These are phyloP conservation scores for Calameuta filiformis DNA, from an alignment of 2,888 invertebrate genomes.

Conservation along the genomic window DNA sequence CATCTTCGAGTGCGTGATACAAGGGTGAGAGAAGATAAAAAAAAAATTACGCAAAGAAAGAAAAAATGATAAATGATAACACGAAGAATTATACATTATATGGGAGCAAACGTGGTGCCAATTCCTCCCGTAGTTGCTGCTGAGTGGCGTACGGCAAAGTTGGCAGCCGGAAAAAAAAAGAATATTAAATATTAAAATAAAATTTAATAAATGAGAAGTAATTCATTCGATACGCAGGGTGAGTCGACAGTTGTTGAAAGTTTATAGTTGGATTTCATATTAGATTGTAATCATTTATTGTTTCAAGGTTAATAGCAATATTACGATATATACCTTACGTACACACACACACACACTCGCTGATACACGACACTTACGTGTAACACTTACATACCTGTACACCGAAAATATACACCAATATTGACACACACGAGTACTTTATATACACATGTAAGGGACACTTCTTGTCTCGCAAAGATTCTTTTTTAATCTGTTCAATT, in stretches of 20 bases:
- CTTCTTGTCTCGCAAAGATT: background rate
- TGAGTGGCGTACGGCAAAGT: slow-evolving; percentile 34
- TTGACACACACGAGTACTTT: background rate
- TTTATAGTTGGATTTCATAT: slow-evolving; percentile 61
- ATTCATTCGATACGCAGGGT: slow-evolving; percentile 54
- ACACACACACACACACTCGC: background rate
- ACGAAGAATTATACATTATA: slow-evolving; percentile 10
- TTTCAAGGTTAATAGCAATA: slow-evolving; percentile 42
- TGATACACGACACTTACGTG: background rate
- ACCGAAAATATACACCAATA: slow-evolving; percentile 5
- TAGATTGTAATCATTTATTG: slow-evolving; percentile 40
- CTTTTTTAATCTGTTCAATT: background rate
- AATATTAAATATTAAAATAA: slow-evolving; percentile 37
- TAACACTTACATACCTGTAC: background rate
- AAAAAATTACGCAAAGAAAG: slow-evolving; percentile 6
- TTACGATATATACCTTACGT: slow-evolving; percentile 9
- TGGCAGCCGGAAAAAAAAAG: slow-evolving; percentile 36
- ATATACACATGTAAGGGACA: background rate
- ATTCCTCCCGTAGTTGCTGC: slow-evolving; percentile 61
- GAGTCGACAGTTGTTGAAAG: slow-evolving; percentile 57
- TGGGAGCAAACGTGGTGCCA: slow-evolving; percentile 66
- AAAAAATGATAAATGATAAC: slow-evolving; percentile 14
- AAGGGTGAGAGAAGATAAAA: background rate
- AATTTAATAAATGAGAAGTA: slow-evolving; percentile 28
- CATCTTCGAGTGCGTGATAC: background rate